Evolutionary conservation across 2,113 vertebrate genomes (phyloP).

Genomic region (Gymnarchus niloticus): DNA sequence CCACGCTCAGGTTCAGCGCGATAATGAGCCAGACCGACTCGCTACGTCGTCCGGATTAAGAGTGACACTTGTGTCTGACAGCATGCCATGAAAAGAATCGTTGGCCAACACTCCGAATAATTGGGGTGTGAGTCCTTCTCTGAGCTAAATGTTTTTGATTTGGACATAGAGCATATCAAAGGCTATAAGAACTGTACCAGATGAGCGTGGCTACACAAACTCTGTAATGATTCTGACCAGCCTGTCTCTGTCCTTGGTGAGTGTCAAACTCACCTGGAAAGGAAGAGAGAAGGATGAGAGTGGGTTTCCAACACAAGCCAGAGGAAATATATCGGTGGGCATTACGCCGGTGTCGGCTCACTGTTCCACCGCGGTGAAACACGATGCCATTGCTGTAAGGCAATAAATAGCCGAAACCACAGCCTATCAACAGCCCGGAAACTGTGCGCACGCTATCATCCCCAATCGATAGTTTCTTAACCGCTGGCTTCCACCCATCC

Average conservation of each 20-base stretch:
- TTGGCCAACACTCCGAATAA: not conserved
- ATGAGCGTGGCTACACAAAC: not conserved
- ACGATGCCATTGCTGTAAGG: conserved; percentile 48
- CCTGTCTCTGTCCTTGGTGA: not conserved
- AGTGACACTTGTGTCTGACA: not conserved
- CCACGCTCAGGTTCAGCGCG: not conserved
- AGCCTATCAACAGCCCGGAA: conserved; percentile 60
- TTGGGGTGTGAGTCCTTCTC: not conserved
- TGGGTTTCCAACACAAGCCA: conserved; percentile 17
- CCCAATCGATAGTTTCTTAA: conserved; percentile 23
- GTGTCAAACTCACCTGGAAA: conserved; percentile 17
- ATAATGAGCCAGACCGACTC: not conserved
- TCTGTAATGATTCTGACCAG: not conserved
- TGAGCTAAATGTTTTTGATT: not conserved
- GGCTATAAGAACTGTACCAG: not conserved
- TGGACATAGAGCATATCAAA: not conserved
- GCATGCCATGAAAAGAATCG: not conserved
- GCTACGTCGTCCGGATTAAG: not conserved
- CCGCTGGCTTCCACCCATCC: not conserved
- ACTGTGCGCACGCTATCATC: conserved; percentile 23
- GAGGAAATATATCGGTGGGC: conserved; percentile 53
- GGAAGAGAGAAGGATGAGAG: conserved; percentile 14
- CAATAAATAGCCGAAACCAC: conserved; percentile 58
- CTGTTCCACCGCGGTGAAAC: conserved; percentile 51
- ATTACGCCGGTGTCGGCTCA: conserved; percentile 42